Conservation (phyloP, 92 coral and sea anemone species). For the Epizoanthus rinbou region DNA sequence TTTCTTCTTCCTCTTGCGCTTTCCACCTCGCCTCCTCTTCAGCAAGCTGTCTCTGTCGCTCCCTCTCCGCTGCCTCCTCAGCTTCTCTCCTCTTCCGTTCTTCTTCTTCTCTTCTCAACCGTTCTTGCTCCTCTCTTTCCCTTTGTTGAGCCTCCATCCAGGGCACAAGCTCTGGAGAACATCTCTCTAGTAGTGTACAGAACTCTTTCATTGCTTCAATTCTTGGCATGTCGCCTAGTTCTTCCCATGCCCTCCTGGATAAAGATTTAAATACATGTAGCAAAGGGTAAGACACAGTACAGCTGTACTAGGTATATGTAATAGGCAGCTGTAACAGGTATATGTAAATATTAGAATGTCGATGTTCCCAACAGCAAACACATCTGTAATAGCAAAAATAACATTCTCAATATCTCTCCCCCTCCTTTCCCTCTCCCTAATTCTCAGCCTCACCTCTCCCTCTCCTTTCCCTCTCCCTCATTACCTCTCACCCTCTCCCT, state of each 20-base stretch:
- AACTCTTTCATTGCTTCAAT: conserved; percentile 96
- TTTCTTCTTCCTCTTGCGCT: conserved; percentile 86
- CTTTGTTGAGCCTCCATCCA: conserved; percentile 97
- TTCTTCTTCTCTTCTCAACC: conserved; percentile 82
- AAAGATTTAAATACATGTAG: neutral
- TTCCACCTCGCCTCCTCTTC: conserved; percentile 75
- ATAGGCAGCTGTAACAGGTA: neutral
- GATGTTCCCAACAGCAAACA: too few relatives aligned
- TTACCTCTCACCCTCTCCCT: too few relatives aligned
- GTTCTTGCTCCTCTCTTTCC: conserved; percentile 82
- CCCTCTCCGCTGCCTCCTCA: conserved; percentile 91
- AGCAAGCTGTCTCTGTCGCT: conserved; percentile 71
- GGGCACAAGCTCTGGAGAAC: conserved; percentile 91
- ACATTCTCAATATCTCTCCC: too few relatives aligned
- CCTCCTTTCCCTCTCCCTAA: too few relatives aligned
- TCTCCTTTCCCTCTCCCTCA: too few relatives aligned
- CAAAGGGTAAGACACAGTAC: neutral
- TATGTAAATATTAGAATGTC: neutral
- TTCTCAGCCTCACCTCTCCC: too few relatives aligned
- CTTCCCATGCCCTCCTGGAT: conserved; percentile 95
- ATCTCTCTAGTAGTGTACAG: conserved; percentile 82
- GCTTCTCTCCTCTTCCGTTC: conserved; percentile 70
- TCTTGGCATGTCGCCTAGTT: conserved; percentile 85
- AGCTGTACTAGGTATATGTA: neutral
- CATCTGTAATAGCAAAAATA: too few relatives aligned